Conservation (phyloP, 2,797 vertebrate genomes). For the Sebastes itinus region DNA sequence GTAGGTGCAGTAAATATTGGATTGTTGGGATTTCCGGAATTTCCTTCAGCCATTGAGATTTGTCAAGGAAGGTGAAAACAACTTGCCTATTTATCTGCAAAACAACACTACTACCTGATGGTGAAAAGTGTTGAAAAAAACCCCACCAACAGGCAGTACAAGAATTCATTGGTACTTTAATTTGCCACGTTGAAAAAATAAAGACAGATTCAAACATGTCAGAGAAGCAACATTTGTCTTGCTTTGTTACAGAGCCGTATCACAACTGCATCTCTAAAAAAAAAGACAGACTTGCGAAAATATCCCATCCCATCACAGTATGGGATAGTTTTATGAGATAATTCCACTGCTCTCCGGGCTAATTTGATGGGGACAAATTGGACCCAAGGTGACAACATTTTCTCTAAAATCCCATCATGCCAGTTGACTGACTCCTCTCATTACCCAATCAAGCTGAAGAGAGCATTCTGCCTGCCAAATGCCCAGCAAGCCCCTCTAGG, state of each 20-base stretch:
- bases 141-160: neutral
- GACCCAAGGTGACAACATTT: constrained; percentile 73
- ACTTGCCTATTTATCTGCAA: constrained; percentile 35
- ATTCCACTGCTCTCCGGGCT: constrained; percentile 55
- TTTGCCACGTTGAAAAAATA: constrained; percentile 4
- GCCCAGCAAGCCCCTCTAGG: constrained; percentile 57
- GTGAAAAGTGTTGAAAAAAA: neutral
- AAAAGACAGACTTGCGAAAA: constrained; percentile 41
- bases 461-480: constrained; percentile 69
- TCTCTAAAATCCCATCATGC: constrained; percentile 74
- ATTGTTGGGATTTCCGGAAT: constrained; percentile 60
- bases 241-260: constrained; percentile 3
- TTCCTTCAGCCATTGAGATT: constrained; percentile 43
- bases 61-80: constrained; percentile 51
- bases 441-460: constrained; percentile 75
- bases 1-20: constrained; percentile 57
- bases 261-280: constrained; percentile 31
- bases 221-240: constrained; percentile 7
- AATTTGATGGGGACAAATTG: constrained; percentile 70
- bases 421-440: constrained; percentile 71
- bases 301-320: constrained; percentile 29
- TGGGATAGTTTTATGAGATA: constrained; percentile 50
- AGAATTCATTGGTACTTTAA: constrained; percentile 37
- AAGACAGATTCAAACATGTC: constrained; percentile 6
- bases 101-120: constrained; percentile 21